These are phyloP conservation scores for Passer domesticus DNA, from an alignment of 2,113 vertebrate species.

Conservation along the genomic window DNA sequence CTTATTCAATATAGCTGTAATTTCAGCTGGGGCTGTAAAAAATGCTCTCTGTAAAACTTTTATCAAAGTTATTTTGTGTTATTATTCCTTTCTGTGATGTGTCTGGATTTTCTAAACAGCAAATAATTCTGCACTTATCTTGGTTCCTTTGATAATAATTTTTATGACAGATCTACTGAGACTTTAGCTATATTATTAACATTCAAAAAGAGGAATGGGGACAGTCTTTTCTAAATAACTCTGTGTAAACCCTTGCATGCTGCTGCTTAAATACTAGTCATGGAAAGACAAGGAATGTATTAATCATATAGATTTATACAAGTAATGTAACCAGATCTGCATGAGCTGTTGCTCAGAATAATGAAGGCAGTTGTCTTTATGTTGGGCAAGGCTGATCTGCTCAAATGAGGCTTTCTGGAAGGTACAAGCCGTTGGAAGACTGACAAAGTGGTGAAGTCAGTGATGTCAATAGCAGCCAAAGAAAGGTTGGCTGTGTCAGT, in stretches of 20 bases:
- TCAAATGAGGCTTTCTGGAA: not conserved
- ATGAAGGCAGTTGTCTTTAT: not conserved
- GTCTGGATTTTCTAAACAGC: constrained; percentile 56
- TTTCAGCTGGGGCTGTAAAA: not conserved
- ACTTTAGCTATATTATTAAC: constrained; percentile 1
- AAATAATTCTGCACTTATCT: constrained; percentile 51
- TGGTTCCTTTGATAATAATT: constrained; percentile 34
- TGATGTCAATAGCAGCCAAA: not conserved
- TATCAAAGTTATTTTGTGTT: constrained; percentile 39
- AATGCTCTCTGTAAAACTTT: constrained; percentile 43
- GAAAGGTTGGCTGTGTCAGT: not conserved
- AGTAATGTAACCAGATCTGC: not conserved
- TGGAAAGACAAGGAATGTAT: not conserved
- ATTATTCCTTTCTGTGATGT: constrained; percentile 25
- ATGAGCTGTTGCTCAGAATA: not conserved
- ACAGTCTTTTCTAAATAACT: not conserved
- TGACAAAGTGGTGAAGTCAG: not conserved
- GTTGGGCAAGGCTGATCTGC: not conserved
- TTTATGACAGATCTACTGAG: constrained; percentile 16
- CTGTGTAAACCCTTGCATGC: not conserved
- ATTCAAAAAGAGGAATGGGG: constrained; percentile 24
- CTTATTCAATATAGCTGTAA: constrained; percentile 39
- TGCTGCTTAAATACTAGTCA: constrained; percentile 6
- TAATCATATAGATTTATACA: not conserved
- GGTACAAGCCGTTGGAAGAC: not conserved